Base-by-base conservation (phyloP, 2,888 invertebrate species). In the Xestoiulus laeticollis region DNA sequence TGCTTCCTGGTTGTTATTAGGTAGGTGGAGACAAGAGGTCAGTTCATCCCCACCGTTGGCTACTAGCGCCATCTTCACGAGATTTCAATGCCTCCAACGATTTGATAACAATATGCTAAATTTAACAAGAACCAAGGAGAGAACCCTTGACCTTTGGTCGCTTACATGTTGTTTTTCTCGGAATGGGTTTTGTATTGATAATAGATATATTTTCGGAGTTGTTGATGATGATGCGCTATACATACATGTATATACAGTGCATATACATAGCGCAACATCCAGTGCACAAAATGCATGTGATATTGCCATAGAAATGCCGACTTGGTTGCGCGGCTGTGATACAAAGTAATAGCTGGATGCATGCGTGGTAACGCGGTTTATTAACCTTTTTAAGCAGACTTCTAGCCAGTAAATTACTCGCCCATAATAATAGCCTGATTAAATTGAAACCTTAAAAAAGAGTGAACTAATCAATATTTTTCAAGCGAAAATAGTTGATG, bases 361-460 rank as follows among this genome's bases (percentile, higher is more conserved):
- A 26, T 68, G 68, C 68, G 10, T 68, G 68, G 68, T 26, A 68
- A 68, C 68, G 68, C 68, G 26, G 68, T 68, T 68, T 68, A 68
- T 68, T 68, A 68, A 68, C 68, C 68, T 68, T 26, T 68, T 1
- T 68, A n/a, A 26, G 59, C 26, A 22, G 26, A 68, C 26, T 68
- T 68, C 26, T 26, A 68, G 3, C 12, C 26, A 68, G 68, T 2
- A 68, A 26, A 68, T 68, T 68, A 68, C 12, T 68, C 68, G 68
- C 26, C 12, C 68, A 26, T 26, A 26, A 68, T 68, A 68, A 68
- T n/a, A n/a, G n/a, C 26, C 68, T 8, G 68, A 68, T 68, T 68
- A 68, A 68, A 68, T 68, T 2, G 68, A 68, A 68, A 68, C 68
- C 68, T 68, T 26, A 26, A 68, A 68, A 59, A 59, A 8, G 22